phyloP scores from a whole-genome alignment of 2,113 vertebrate species.

The Poecilia latipinna region DNA sequence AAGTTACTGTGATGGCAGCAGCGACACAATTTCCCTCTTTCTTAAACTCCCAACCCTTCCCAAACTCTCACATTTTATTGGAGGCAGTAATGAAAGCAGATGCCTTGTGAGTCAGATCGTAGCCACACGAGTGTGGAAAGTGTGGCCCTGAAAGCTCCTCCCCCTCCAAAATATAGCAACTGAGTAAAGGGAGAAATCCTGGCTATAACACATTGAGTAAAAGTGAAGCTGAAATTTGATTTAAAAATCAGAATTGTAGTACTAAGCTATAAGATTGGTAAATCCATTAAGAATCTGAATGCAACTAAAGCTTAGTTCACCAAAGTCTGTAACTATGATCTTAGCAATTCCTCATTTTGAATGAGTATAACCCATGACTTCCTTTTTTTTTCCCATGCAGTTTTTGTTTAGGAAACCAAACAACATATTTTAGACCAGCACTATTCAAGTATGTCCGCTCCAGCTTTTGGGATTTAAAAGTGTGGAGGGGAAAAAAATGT shows the following conservation, averaged over 20 bases:
- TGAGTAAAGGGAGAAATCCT: conserved; percentile 47
- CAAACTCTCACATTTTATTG: conserved; percentile 40
- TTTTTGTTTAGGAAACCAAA: conserved; percentile 33
- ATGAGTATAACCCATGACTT: conserved; percentile 5
- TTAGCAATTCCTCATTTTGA: conserved; percentile 11
- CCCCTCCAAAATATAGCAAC: conserved; percentile 28
- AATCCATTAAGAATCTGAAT: conserved; percentile 13
- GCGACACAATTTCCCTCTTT: conserved; percentile 29
- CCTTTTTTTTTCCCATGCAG: conserved; percentile 8
- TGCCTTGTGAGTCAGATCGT: conserved; percentile 59
- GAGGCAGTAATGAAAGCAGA: conserved; percentile 50
- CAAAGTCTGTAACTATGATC: conserved; percentile 34
- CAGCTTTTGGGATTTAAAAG: conserved; percentile 34
- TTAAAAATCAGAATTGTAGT: conserved; percentile 40
- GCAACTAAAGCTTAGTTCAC: conserved; percentile 23
- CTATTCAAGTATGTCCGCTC: conserved; percentile 41
- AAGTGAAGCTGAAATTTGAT: conserved; percentile 36
- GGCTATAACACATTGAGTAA: conserved; percentile 37
- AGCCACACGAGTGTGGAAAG: conserved; percentile 45
- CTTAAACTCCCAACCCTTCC: conserved; percentile 7
- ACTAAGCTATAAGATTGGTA: conserved; percentile 35
- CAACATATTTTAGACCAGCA: conserved; percentile 27
- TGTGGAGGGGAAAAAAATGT: conserved; percentile 32
- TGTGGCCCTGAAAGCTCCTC: conserved; percentile 44
- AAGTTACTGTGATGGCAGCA: conserved; percentile 7